Conservation (phyloP, 1,140 invertebrate species). For the Drosophila sp. region DNA sequence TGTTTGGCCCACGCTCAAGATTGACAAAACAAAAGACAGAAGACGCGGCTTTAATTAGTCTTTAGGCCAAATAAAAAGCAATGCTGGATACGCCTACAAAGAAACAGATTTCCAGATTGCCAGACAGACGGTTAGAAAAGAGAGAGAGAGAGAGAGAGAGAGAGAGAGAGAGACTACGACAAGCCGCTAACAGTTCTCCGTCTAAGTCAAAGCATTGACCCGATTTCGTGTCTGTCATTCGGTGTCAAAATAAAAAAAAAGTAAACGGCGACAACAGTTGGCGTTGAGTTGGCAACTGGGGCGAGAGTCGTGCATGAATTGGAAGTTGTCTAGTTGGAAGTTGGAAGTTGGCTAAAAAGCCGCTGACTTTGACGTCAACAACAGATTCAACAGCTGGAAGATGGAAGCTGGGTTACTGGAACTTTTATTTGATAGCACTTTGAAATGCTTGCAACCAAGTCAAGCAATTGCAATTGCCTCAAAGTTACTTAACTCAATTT, state of each 20-base stretch:
- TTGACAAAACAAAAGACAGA: slow-evolving; percentile 43
- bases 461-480: slow-evolving; percentile 23
- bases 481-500: slow-evolving; percentile 23
- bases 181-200: slow-evolving; percentile 43
- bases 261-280: slow-evolving; percentile 55
- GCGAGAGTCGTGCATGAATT: slow-evolving; percentile 31
- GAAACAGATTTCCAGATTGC: slow-evolving; percentile 20
- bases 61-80: slow-evolving; percentile 11
- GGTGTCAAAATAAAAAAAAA: too few species aligned
- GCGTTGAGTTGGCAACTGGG: slow-evolving; percentile 59
- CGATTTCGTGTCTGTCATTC: slow-evolving; percentile 50
- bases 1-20: slow-evolving; percentile 52
- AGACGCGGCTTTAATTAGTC: slow-evolving; percentile 52
- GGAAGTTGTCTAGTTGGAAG: too few species aligned
- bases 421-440: slow-evolving; percentile 1
- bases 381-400: slow-evolving; percentile 2
- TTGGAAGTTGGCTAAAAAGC: slow-evolving; percentile 20
- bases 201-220: slow-evolving; percentile 66
- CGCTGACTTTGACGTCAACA: slow-evolving; percentile 9
- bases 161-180: slow-evolving; percentile 28
- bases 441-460: not conserved
- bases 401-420: slow-evolving; percentile 30
- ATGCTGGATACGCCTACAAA: slow-evolving; percentile 8
- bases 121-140: slow-evolving; percentile 9
- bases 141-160: slow-evolving; percentile 4